phyloP scores from a whole-genome alignment of 2,797 vertebrate species.

The Anolis apletophallus region DNA sequence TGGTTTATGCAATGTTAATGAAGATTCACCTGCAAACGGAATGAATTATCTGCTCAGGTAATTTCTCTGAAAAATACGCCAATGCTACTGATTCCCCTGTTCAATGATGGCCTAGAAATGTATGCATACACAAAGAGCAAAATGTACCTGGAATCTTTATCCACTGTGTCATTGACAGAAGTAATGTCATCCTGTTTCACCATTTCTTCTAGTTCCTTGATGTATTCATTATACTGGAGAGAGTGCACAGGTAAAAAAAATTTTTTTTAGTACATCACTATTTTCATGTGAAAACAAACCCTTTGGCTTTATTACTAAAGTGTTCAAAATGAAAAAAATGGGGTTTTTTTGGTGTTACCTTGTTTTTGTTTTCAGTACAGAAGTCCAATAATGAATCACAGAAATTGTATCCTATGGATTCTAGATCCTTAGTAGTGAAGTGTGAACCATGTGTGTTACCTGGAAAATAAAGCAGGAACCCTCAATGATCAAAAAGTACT shows the following conservation, averaged over 20 bases:
- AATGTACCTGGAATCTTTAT: conserved; percentile 72
- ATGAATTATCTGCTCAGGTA: not conserved
- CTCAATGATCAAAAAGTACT: conserved; percentile 21
- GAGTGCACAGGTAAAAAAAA: conserved; percentile 54
- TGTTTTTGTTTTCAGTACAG: conserved; percentile 71
- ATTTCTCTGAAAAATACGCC: not conserved
- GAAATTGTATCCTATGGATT: conserved; percentile 78
- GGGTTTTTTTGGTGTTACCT: conserved; percentile 63
- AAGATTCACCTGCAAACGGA: conserved; percentile 15
- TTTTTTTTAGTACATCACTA: conserved; percentile 34
- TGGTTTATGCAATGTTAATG: conserved; percentile 33
- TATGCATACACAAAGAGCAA: not conserved
- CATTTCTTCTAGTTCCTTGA: conserved; percentile 75
- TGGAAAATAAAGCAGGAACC: conserved; percentile 54
- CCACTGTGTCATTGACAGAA: conserved; percentile 59
- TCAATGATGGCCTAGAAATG: not conserved
- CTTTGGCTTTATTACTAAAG: not conserved
- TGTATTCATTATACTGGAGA: conserved; percentile 70
- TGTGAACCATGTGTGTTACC: conserved; percentile 75
- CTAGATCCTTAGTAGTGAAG: conserved; percentile 76
- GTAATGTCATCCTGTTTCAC: conserved; percentile 61
- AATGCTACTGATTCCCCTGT: not conserved
- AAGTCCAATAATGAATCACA: conserved; percentile 78
- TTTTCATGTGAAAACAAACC: not conserved
- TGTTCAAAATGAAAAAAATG: not conserved